phyloP scores from a whole-genome alignment of 2,113 vertebrate genomes.

The Ciconia stormi region DNA sequence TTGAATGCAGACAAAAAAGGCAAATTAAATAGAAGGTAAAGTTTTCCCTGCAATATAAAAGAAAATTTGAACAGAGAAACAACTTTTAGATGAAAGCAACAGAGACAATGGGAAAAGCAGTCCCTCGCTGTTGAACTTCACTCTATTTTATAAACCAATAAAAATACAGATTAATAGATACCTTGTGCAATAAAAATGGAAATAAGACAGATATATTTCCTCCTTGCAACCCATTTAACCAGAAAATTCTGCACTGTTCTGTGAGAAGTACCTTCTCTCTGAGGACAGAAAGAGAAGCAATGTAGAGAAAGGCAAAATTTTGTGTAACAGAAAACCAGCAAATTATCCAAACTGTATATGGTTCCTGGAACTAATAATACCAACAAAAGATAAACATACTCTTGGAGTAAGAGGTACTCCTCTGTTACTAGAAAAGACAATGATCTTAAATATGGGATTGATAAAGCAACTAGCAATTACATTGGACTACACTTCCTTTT shows the following conservation, averaged over 20 bases:
- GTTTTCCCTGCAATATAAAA: neutral
- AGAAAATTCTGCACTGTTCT: neutral
- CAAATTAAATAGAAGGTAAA: neutral
- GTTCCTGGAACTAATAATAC: neutral
- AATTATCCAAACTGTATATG: neutral
- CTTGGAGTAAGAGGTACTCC: neutral
- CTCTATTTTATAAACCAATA: conserved; percentile 28
- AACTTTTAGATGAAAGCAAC: neutral
- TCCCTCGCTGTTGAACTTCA: neutral
- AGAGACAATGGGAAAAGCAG: neutral
- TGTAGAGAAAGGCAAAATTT: neutral
- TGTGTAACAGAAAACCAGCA: neutral
- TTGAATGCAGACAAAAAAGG: neutral
- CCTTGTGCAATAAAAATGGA: conserved; percentile 31
- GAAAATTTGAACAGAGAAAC: neutral
- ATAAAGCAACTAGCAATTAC: neutral
- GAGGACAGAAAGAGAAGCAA: neutral
- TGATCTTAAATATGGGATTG: neutral
- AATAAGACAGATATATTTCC: neutral
- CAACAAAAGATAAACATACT: neutral
- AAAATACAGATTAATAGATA: conserved; percentile 7
- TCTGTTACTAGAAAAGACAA: neutral
- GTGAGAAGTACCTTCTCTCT: neutral
- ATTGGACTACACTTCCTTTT: neutral
- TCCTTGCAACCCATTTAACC: neutral